A percentile compares a stretch with the other conserved stretches of the same genome.
Conservation (phyloP, 92 coral and sea anemone species). For the Umimayanthus kanabou region DNA sequence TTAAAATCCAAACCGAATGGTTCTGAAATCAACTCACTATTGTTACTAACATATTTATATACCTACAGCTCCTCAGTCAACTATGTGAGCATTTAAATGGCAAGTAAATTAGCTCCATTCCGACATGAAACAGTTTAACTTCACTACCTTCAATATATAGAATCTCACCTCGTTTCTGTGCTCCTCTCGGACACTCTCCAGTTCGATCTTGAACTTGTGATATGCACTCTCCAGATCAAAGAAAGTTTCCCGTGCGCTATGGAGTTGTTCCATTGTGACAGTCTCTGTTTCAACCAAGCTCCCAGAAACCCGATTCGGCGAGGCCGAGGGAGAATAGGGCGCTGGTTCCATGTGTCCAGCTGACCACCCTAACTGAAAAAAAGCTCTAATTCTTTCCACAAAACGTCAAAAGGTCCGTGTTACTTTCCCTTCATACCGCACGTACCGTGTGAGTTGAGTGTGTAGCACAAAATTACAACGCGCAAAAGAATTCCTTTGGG, state of each 20-base stretch:
- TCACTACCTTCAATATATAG: not conserved
- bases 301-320: slow-evolving; percentile 3
- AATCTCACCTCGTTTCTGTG: slow-evolving; percentile 88
- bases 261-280: slow-evolving; percentile 84
- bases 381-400: not conserved
- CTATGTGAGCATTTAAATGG: not conserved
- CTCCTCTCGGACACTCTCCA: slow-evolving; percentile 88
- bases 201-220: slow-evolving; percentile 86
- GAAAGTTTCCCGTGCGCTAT: slow-evolving; percentile 91
- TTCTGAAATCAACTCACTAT: not conserved
- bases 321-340: slow-evolving; percentile 6
- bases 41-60: not conserved
- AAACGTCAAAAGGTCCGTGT: not conserved
- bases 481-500: slow-evolving; percentile 25
- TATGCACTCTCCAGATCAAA: slow-evolving; percentile 93
- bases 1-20: not conserved
- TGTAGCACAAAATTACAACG: slow-evolving; percentile 32
- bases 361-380: not conserved
- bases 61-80: not conserved
- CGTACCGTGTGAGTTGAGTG: not conserved
- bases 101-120: not conserved
- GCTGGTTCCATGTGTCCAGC: slow-evolving; percentile 28
- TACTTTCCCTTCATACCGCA: not conserved
- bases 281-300: slow-evolving; percentile 55
- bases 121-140: not conserved